Evolutionary conservation across 2,888 invertebrate genomes (phyloP), one percentile per base, ranked within the genome.

Genomic region (Meta bourneti): DNA sequence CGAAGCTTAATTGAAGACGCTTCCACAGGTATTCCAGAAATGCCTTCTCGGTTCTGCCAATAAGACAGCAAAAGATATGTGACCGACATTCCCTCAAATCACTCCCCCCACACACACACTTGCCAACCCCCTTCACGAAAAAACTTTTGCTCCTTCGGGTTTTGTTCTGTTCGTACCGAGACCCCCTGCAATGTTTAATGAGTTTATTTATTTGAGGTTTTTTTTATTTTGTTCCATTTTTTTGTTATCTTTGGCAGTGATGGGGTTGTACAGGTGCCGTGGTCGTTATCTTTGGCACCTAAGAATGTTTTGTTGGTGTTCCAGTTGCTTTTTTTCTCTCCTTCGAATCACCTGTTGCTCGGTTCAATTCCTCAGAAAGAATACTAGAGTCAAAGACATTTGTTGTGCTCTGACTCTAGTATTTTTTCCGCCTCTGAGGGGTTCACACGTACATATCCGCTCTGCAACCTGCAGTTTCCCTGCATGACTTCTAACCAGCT

Each of bases 1-100:
- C 87, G 83, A 83, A 79, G 52, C 72, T 83, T 91, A 91, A 91
- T 91, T 91, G 91, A 88, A 87, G 87, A 88, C 83, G 79, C 88
- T 79, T 74, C 91, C 19, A 20, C 78, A 91, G 91, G 91, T 88
- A 91, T 91, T 34, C 78, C 88, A 88, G 79, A 54, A 69, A 91
- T 91, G 81, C 79, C 69, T 52, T 20, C 83, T 20, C 83, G 52
- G 54, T 74, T 61, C 70, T 20, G 78, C 82, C 79, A 90, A 86
- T 86, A 52, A 86, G 79, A 79, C 83, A 79, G 79, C 72, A 85
- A 90, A 85, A 90, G 90, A 86, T 86, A 87, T 77, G 11, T 61
- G 78, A 82, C 85, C 81, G 72, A 79, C 88, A 88, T 74, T 75
- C 52, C 34, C 51, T 19, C 69, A 1, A 48, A 20, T 48, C 77